Base-by-base conservation (phyloP, 2,113 vertebrate species). In the Chauna torquata region DNA sequence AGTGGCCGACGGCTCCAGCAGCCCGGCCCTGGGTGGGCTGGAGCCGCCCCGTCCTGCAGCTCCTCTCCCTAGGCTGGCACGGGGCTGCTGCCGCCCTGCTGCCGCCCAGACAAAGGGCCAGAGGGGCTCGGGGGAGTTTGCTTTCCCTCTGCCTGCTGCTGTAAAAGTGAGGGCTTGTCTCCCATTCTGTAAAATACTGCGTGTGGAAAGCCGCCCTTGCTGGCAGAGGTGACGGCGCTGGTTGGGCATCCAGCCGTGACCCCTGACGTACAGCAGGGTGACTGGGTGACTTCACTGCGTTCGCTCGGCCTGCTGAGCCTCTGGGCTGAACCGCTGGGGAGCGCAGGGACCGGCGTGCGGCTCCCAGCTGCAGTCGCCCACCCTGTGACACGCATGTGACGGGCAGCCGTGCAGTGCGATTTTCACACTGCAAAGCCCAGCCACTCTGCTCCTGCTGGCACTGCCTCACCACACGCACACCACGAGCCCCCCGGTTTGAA, bases 371-470 rank as follows among this genome's bases (percentile, higher is more conserved):
- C n/a, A n/a, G n/a, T n/a, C n/a, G n/a, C n/a, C n/a, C n/a, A n/a
- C 36, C 50, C 19, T 0, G 3, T 32, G 55, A 54, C 30, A 49
- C 9, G 1, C 6, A 17, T 5, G n/a, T n/a, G n/a, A n/a, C n/a
- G n/a, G 42, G 40, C 71, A 54, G 57, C 49, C 3, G 1, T 19
- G 36, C 1, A 0, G 6, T 16, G 17, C 32, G 32, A 12, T 58
- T 78, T 65, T 44, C 32, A 12, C n/a, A 27, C 58, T 64, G 32
- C 64, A 45, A 57, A 34, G n/a, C 55, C 11, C 45, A n/a, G 16
- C 38, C 7, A 30, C 36, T 65, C 3, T 14, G 36, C 44, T 40
- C 38, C 61, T 40, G 44, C 61, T 40, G 68, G 52, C n/a, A 16
- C 23, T 47, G n/a, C 45, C 28, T n/a, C 62, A 13, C 62, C 22